A percentile compares a stretch with the other conserved stretches of the same genome.
Evolutionary conservation across 1,140 invertebrate species (phyloP).

Genomic region (Chironomus striatipennis): DNA sequence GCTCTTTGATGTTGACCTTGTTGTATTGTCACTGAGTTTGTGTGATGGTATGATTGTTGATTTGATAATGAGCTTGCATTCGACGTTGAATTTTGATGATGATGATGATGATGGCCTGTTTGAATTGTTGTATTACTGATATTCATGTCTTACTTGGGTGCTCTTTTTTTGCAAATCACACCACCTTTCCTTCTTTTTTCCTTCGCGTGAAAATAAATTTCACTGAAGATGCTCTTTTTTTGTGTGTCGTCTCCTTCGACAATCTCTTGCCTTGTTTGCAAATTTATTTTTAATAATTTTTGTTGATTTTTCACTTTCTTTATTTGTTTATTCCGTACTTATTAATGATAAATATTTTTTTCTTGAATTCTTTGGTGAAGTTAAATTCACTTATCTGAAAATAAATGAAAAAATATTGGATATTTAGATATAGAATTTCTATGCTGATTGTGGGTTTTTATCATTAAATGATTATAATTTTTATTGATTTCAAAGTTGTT

Average conservation of each 20-base stretch:
- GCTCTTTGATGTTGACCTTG: background rate
- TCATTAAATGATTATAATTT: too few species aligned
- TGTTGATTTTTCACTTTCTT: too few species aligned
- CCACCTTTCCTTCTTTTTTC: background rate
- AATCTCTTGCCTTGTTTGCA: background rate
- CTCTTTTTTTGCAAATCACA: background rate
- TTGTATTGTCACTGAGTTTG: background rate
- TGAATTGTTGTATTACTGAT: background rate
- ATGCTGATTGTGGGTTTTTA: too few species aligned
- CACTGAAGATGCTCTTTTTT: background rate
- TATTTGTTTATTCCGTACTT: too few species aligned
- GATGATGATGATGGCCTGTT: constrained; percentile 21
- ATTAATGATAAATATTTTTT: too few species aligned
- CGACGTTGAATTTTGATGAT: background rate
- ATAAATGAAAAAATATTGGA: too few species aligned
- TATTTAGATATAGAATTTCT: too few species aligned
- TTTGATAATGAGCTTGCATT: background rate
- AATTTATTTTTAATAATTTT: background rate
- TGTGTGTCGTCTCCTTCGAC: background rate
- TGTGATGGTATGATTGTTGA: constrained; percentile 8
- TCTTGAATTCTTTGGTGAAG: too few species aligned
- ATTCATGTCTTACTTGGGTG: background rate
- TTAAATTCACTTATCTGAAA: too few species aligned
- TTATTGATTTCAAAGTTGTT: too few species aligned
- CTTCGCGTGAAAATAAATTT: background rate